phyloP scores from a whole-genome alignment of 2,888 invertebrate species.

The Cartodere bifasciata region DNA sequence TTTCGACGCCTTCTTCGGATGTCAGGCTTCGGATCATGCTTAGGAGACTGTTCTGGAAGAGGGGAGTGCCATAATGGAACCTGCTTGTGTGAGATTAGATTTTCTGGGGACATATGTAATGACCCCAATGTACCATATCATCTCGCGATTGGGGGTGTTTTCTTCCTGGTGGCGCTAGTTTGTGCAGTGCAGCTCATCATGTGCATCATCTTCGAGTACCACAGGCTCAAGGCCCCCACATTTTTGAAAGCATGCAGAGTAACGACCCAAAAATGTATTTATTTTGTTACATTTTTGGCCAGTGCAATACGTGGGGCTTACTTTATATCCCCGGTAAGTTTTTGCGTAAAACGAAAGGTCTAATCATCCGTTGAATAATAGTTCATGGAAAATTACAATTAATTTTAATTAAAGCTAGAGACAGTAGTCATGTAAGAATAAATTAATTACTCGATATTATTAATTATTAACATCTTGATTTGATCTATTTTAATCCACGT shows the following conservation, averaged over 20 bases:
- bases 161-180: constrained; percentile 71
- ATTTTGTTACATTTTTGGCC: constrained; percentile 76
- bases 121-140: constrained; percentile 75
- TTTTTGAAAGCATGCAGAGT: constrained; percentile 71
- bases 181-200: constrained; percentile 75
- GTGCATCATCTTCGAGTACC: constrained; percentile 72
- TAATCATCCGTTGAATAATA: no score
- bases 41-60: constrained; percentile 72
- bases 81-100: constrained; percentile 81
- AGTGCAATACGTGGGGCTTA: constrained; percentile 77
- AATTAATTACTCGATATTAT: no score
- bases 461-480: no score
- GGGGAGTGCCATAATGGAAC: constrained; percentile 88
- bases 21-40: constrained; percentile 43
- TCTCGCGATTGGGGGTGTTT: constrained; percentile 58
- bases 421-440: no score
- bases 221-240: constrained; percentile 70
- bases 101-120: constrained; percentile 71
- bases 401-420: no score
- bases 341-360: no score
- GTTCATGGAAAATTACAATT: no score
- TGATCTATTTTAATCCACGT: no score
- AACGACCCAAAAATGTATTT: constrained; percentile 81
- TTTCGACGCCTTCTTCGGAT: constrained; percentile 33
- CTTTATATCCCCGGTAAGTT: constrained; percentile 76